A percentile compares a stretch with the other conserved stretches of the same genome.
Conservation (phyloP, 2,113 vertebrate species). For the Marcusenius ussheri region DNA sequence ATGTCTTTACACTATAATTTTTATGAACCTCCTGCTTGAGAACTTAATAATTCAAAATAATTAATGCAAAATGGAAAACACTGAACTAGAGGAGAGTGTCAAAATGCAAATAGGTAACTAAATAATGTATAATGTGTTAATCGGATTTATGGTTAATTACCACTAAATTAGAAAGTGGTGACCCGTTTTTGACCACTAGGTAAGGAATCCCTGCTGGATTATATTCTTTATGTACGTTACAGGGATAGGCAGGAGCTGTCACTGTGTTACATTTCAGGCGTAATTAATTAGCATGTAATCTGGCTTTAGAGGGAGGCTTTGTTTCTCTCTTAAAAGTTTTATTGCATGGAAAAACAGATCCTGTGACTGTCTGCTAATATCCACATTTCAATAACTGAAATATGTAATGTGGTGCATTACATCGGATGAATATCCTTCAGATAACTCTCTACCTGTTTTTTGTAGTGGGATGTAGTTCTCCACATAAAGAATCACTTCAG, state of each 20-base stretch:
- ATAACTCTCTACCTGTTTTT: slow-evolving; percentile 33
- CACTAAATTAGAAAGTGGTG: background rate
- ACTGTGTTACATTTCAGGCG: background rate
- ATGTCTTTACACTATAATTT: background rate
- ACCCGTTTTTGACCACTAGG: background rate
- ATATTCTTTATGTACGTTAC: background rate
- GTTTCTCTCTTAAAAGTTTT: slow-evolving; percentile 6
- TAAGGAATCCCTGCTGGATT: background rate
- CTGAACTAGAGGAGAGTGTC: background rate
- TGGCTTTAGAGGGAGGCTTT: slow-evolving; percentile 18
- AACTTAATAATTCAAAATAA: background rate
- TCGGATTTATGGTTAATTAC: background rate
- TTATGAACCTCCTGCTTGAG: background rate
- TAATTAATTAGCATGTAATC: slow-evolving; percentile 24
- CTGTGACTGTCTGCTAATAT: background rate
- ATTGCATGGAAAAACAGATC: background rate
- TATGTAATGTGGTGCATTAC: background rate
- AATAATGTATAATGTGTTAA: slow-evolving; percentile 1
- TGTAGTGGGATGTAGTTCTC: slow-evolving; percentile 39
- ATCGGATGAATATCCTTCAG: slow-evolving; percentile 31
- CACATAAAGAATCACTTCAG: slow-evolving; percentile 38
- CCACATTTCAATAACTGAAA: background rate
- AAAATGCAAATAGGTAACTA: slow-evolving; percentile 2
- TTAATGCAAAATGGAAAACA: background rate
- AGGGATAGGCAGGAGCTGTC: background rate